Conservation (phyloP, 2,113 vertebrate genomes). For the Pardalotus punctatus region DNA sequence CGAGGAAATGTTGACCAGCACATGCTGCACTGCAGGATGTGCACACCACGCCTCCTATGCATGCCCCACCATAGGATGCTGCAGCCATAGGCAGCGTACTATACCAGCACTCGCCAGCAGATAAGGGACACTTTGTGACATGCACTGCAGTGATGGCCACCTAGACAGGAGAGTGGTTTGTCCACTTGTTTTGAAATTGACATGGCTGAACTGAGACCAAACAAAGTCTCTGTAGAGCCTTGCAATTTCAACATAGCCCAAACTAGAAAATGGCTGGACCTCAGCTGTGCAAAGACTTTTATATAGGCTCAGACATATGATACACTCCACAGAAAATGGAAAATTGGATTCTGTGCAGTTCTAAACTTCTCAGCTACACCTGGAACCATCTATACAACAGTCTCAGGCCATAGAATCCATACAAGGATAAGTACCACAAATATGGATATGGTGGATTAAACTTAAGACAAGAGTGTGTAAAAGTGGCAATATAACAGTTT, state of each 20-base stretch:
- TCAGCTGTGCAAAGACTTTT: neutral
- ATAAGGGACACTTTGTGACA: neutral
- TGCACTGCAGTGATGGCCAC: fast-evolving
- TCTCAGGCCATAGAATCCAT: neutral
- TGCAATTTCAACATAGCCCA: neutral
- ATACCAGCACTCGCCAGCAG: neutral
- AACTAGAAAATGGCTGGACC: neutral
- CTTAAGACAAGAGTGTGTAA: neutral
- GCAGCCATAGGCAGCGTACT: fast-evolving
- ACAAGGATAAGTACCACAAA: neutral
- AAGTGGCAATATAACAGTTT: neutral
- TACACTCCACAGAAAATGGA: neutral
- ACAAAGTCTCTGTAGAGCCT: neutral
- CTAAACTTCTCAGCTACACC: neutral
- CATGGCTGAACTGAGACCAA: neutral
- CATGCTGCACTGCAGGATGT: fast-evolving
- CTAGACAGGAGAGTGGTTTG: fast-evolving
- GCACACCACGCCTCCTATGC: fast-evolving
- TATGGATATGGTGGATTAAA: neutral
- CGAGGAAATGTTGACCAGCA: fast-evolving
- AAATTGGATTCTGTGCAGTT: neutral
- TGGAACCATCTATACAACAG: neutral
- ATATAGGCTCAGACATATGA: neutral
- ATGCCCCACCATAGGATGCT: fast-evolving
- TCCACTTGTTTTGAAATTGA: neutral